Evolutionary conservation across 2,888 invertebrate genomes (phyloP).

Genomic region (Drosophila borborema): DNA sequence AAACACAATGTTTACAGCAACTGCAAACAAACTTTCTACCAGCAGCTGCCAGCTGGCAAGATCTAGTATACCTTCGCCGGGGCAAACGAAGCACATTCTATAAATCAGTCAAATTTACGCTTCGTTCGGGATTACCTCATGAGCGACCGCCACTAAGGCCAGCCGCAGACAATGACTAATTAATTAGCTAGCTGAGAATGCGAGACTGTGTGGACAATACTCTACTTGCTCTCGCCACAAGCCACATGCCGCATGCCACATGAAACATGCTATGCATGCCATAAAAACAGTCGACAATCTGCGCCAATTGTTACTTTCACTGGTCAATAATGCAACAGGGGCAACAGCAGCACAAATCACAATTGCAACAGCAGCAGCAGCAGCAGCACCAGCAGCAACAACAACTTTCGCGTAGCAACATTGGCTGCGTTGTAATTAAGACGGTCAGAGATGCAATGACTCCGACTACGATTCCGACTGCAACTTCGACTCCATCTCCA

Average conservation of each 20-base stretch:
- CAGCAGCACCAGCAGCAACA: slow-evolving; percentile 38
- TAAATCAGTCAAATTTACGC: not conserved
- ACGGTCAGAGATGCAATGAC: slow-evolving; percentile 41
- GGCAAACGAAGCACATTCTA: slow-evolving; percentile 7
- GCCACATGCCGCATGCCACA: not conserved
- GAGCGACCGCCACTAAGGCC: slow-evolving; percentile 16
- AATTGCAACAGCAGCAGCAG: slow-evolving; percentile 32
- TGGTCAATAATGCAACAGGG: slow-evolving; percentile 67
- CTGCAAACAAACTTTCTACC: slow-evolving; percentile 60
- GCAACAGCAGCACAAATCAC: slow-evolving; percentile 36
- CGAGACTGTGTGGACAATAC: slow-evolving; percentile 1
- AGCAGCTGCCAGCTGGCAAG: slow-evolving; percentile 28
- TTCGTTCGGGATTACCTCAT: slow-evolving; percentile 50
- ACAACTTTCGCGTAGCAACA: slow-evolving; percentile 65
- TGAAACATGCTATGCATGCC: slow-evolving; percentile 1
- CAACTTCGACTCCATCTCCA: not conserved
- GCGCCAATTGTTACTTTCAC: slow-evolving; percentile 74
- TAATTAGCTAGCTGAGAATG: slow-evolving; percentile 57
- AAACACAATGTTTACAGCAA: slow-evolving; percentile 53
- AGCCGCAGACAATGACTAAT: slow-evolving; percentile 18
- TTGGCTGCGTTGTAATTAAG: slow-evolving; percentile 68
- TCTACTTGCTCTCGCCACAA: not conserved
- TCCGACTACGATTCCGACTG: not conserved
- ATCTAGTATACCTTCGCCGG: not conserved
- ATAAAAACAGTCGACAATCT: slow-evolving; percentile 45